Evolutionary conservation across 2,888 invertebrate species (phyloP).

Genomic region (Diplazon laetatorius): DNA sequence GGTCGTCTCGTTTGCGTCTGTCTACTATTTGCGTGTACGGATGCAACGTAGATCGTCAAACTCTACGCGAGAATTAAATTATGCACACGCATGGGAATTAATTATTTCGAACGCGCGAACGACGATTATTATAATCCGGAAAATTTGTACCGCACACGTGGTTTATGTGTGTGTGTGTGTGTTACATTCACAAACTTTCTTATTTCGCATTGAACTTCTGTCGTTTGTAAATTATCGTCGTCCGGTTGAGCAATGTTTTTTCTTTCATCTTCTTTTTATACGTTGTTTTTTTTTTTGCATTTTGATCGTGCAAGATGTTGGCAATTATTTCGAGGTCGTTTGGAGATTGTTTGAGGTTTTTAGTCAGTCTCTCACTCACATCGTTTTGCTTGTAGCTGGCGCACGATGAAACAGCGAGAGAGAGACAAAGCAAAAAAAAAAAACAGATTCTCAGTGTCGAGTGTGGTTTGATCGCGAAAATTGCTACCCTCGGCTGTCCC

Average conservation of each 20-base stretch:
- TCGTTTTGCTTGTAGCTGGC: too few relatives aligned
- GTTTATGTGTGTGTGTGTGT: too few relatives aligned
- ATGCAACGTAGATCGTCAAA: constrained; percentile 10
- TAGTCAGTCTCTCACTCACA: too few relatives aligned
- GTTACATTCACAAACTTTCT: constrained; percentile 8
- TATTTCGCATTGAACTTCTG: constrained; percentile 4
- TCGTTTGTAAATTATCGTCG: constrained; percentile 19
- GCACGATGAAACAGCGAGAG: too few relatives aligned
- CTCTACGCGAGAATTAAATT: constrained; percentile 16
- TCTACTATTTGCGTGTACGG: too few relatives aligned
- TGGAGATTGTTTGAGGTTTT: background rate
- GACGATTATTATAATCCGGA: constrained; percentile 8
- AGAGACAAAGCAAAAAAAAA: background rate
- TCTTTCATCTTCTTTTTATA: too few relatives aligned
- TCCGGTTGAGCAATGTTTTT: too few relatives aligned
- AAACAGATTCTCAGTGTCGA: background rate
- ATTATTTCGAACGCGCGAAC: constrained; percentile 29
- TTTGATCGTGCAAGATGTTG: background rate
- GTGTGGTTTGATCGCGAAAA: constrained; percentile 33
- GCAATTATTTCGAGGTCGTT: constrained; percentile 40
- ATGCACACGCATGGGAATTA: constrained; percentile 33
- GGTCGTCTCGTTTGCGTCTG: background rate
- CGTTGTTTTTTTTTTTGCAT: background rate
- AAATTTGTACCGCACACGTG: background rate
- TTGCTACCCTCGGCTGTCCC: constrained; percentile 20